Evolutionary conservation across 2,113 vertebrate genomes (phyloP), one percentile per base, ranked within the genome.

Genomic region (Pomatorhinus ruficollis): DNA sequence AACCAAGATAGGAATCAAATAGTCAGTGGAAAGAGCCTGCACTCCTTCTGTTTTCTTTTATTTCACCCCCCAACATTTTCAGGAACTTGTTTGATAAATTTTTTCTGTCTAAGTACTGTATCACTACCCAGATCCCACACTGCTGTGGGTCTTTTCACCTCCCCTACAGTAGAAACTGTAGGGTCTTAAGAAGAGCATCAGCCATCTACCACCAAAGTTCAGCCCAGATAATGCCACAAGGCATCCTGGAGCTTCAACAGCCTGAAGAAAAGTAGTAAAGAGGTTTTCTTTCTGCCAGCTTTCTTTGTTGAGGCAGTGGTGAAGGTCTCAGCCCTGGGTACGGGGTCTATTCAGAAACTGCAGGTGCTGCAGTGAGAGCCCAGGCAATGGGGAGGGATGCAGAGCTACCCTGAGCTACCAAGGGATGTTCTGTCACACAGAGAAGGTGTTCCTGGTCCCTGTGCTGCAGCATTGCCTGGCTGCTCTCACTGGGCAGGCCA

Each of bases 341-440:
- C 12, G 52, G 49, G 22, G 4, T 28, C 49, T 81, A 21, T 5
- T 31, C 27, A 70, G 61, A 63, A 47, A 28, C 7, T 12, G 15
- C 7, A 10, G 13, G 12, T 14, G 54, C 40, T 49, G 12, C 3
- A 45, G 39, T 4, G 7, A 56, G 33, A 70, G 27, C 40, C 31
- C 60, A 75, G 35, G 60, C 23, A 25, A 4, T 1, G 7, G 53
- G 16, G 15, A 50, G 35, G 39, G 50, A 42, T 52, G 42, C 74
- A 37, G 15, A 1, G 4, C 10, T 56, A 12, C 59, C 9, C 44
- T 1, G 4, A 71, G 47, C 25, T 44, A 12, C 31, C 0, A 6
- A 30, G 35, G 42, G 37, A 2, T 20, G 22, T 8, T 77, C 33
- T 65, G 10, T 17, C 30, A 52, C 47, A 18, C 4, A 35, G 24